phyloP scores from a whole-genome alignment of 2,888 invertebrate species.

The Axea sp. region DNA sequence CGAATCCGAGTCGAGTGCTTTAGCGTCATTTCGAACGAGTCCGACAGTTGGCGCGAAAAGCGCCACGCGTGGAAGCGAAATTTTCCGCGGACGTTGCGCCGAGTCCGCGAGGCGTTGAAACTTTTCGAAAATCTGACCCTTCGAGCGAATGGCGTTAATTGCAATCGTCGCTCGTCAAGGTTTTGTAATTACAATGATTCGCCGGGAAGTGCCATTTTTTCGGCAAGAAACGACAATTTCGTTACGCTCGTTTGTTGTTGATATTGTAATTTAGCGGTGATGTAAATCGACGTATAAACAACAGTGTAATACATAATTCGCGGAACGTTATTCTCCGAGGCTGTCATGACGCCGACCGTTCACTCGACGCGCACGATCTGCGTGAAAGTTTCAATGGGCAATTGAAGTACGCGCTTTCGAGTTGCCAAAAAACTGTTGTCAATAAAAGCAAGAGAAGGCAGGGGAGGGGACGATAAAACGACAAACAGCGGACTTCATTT shows the following conservation, averaged over 20 bases:
- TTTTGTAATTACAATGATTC: conserved; percentile 11
- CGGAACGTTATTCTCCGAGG: conserved; percentile 53
- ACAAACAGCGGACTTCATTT: too few species aligned
- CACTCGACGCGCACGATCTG: conserved; percentile 57
- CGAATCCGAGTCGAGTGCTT: too few species aligned
- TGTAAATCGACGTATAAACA: conserved; percentile 52
- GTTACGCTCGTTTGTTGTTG: conserved; percentile 31
- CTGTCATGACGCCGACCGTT: conserved; percentile 52
- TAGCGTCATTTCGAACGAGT: too few species aligned
- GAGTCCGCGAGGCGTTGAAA: too few species aligned
- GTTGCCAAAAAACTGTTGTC: conserved; percentile 11
- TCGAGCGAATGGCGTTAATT: too few species aligned
- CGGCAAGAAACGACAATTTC: conserved; percentile 18
- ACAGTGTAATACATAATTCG: conserved; percentile 53
- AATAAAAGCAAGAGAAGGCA: conserved; percentile 7
- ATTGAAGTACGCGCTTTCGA: conserved; percentile 55
- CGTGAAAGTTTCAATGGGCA: conserved; percentile 60
- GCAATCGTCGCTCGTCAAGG: too few species aligned
- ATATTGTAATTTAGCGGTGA: conserved; percentile 49
- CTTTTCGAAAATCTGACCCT: too few species aligned
- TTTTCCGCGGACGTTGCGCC: too few species aligned
- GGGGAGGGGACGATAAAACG: too few species aligned
- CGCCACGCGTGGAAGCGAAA: too few species aligned
- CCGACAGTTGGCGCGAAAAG: too few species aligned
- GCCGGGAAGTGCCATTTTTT: conserved; percentile 16